Evolutionary conservation across 2,797 vertebrate genomes (phyloP), one percentile per base, ranked within the genome.

Genomic region (Petrocephalus schoutedeni): DNA sequence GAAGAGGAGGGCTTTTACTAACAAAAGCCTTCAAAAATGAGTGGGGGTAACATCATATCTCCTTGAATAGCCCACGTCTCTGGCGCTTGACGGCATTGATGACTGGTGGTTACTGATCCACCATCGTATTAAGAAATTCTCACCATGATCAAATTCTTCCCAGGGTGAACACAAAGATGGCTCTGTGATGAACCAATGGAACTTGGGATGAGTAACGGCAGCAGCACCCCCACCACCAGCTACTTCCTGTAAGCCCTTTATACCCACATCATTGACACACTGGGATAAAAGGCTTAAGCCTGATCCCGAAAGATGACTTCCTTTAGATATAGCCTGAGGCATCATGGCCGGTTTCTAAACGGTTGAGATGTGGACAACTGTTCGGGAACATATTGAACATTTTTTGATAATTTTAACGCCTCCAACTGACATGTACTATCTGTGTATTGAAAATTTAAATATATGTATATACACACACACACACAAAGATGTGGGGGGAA

Each of bases 171-270:
- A 88, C 87, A 61, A 88, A 88, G 74, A 84, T 3, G 12, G 5
- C 57, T n/a, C 77, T 61, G 87, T 88, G 56, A 88, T 21, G 8
- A 28, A 51, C 61, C 58, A 64, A 3, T 23, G 58, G 36, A 53
- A 56, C 58, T 84, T 45, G 2, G 23, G 45, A 67, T 61, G 41
- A 64, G 77, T 61, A 88, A 88, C 21, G 3, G 10, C 64, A 7
- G 23, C 12, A 7, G 23, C 12, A 53, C 28, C n/a, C 36, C 51
- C 53, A 67, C 53, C 16, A 28, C 23, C 64, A 71, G 19, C 32
- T 56, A 54, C 71, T 58, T 87, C 67, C 86, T 57, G 86, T n/a
- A 54, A 36, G 67, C 41, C 85, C 45, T 86, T 86, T 28, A 28
- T 71, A 87, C 58, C 19, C 21, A 49, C 87, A 59, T 49, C 41